Conservation (phyloP, 2,797 vertebrate genomes). For the Cynopterus sphinx region DNA sequence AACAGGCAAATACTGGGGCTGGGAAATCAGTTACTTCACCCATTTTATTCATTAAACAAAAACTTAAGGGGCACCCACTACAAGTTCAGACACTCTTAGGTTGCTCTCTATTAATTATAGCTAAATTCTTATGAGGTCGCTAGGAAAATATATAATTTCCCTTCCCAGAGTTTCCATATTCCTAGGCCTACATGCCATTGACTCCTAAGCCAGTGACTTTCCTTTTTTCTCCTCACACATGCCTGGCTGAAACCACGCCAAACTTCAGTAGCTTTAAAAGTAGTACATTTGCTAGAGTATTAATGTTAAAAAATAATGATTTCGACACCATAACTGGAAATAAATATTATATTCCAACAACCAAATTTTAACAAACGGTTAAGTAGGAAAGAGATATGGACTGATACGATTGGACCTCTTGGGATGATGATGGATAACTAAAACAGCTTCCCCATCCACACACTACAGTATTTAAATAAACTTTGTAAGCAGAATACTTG, state of each 20-base stretch:
- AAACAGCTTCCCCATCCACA: not conserved
- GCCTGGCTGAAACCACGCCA: slow-evolving; percentile 58
- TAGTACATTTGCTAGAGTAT: slow-evolving; percentile 39
- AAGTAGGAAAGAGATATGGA: not conserved
- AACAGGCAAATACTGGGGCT: not conserved
- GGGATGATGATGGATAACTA: slow-evolving; percentile 27
- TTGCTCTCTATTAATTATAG: not conserved
- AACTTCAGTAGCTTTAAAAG: slow-evolving; percentile 52
- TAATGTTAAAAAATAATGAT: slow-evolving; percentile 57
- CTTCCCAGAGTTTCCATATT: slow-evolving; percentile 59
- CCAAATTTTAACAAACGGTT: slow-evolving; percentile 26
- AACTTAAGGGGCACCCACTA: not conserved
- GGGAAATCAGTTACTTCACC: slow-evolving; percentile 8
- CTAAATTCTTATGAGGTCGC: not conserved
- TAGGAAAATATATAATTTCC: slow-evolving; percentile 54
- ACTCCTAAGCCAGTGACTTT: slow-evolving; percentile 50
- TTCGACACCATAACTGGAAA: slow-evolving; percentile 57
- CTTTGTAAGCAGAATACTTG: not conserved
- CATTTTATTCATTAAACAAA: slow-evolving; percentile 17
- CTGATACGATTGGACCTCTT: not conserved
- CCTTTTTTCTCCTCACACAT: slow-evolving; percentile 55
- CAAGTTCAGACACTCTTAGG: not conserved
- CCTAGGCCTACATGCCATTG: not conserved
- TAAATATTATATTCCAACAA: slow-evolving; percentile 36
- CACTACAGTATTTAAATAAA: slow-evolving; percentile 30